Evolutionary conservation across 2,888 invertebrate species (phyloP).

Genomic region (Cancer borealis): DNA sequence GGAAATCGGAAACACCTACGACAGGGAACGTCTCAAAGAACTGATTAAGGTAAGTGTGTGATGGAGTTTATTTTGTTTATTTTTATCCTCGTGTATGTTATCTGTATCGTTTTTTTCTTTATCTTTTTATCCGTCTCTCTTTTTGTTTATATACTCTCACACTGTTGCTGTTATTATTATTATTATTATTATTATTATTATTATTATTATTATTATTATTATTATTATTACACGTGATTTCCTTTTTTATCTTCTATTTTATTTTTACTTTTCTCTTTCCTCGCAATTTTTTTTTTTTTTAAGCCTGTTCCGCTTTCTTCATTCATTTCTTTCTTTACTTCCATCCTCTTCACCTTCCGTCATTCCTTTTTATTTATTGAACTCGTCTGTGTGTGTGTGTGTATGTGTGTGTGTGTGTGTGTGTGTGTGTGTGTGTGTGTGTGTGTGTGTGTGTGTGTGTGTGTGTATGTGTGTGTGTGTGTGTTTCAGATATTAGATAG

Average conservation of each 20-base stretch:
- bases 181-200: not conserved
- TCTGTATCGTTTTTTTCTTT: not conserved
- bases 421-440: not conserved
- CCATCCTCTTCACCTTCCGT: not conserved
- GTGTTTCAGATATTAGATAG: no score
- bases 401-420: not conserved
- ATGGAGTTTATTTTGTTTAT: not conserved
- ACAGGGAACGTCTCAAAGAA: conserved; percentile 96
- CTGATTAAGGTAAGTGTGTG: conserved; percentile 88
- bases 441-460: no score
- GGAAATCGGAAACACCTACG: conserved; percentile 98
- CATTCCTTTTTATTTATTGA: no score
- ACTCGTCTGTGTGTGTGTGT: no score
- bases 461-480: not conserved
- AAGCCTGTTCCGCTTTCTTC: no score
- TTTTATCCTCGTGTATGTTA: not conserved
- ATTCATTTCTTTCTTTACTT: no score
- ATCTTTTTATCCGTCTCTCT: not conserved
- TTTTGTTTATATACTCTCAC: not conserved
- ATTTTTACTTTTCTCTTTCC: not conserved
- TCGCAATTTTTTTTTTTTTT: not conserved
- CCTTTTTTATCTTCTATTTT: not conserved
- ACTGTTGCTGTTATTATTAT: not conserved
- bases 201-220: not conserved
- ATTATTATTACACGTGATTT: not conserved